Base-by-base conservation (phyloP, 2,888 invertebrate genomes). In the Tetheella fluctuosa region DNA sequence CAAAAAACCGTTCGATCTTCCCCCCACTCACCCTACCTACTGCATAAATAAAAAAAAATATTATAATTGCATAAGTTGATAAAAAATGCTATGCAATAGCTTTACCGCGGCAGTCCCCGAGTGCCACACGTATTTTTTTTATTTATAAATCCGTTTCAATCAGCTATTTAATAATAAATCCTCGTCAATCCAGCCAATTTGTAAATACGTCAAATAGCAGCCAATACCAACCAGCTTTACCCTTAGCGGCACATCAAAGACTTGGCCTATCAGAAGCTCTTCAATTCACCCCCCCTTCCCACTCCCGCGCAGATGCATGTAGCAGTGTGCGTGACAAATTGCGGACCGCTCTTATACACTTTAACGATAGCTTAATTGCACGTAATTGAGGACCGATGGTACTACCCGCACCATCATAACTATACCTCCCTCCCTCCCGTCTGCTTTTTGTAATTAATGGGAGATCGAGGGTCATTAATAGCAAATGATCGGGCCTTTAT, bases 311-410 rank as follows among this genome's bases (percentile, higher is more conserved):
- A 58, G 63, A 71, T 73, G 60, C 60, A 62, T 71, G 77, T 74
- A 68, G 69, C 64, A 59, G 68, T 67, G 77, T 84, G 82, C 86
- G 83, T 86, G 83, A 85, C 85, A 83, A 86, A 86, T 86, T 85
- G 83, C 76, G 66, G 13, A n/a, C n/a, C n/a, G 69, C 68, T 73
- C 69, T n/a, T 71, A 69, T 70, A 69, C 67, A 68, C 68, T 74
- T 72, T 83, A 84, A 85, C 79, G 79, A 85, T 82, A 81, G 81
- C 82, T 84, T 85, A 86, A 86, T 86, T 84, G 82, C 77, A 62
- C 60, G 66, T 85, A 84, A 86, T 87, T 86, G 79, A 39, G 6
- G n/a, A n/a, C 39, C n/a, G 6, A 39, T 39, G 39, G 39, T 79
- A 65, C 69, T 60, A 61, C 58, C 56, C 37, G 12, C 25, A 53